Evolutionary conservation across 2,888 invertebrate genomes (phyloP), one percentile per base, ranked within the genome.

Genomic region (Drosophila mercatorum): DNA sequence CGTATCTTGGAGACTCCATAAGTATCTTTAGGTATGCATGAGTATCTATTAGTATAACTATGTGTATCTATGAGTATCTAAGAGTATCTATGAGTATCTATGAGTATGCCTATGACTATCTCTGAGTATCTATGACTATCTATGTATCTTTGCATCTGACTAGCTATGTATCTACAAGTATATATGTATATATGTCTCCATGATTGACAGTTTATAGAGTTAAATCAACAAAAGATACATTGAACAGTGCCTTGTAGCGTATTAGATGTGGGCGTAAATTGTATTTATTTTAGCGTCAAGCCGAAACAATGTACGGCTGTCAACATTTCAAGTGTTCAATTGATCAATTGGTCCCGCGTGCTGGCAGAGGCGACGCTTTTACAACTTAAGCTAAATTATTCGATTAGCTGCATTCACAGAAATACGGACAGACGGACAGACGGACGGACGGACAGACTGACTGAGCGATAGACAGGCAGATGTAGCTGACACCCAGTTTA

Each of bases 341-440:
- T 51, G 49, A 56, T 69, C 70, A 68, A 59, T 38, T 53, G 26
- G 26, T 43, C 56, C 46, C 55, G 34, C 47, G 53, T n/a, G 62
- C 73, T 57, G 56, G 22, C 22, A 55, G 31, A 58, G 46, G 36
- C 46, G 51, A 31, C 31, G 28, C 63, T 49, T 40, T 69, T 34
- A 70, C 65, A 70, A 71, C 63, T 70, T 62, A 71, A 87, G 74
- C 68, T 68, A 74, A 79, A 82, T 87, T 84, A 82, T 83, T 79
- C 80, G 83, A 83, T 83, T 83, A 84, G 80, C 68, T 58, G 65
- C 52, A 68, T 58, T 61, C 62, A 53, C 12, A 47, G n/a, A 22
- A n/a, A 36, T n/a, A 52, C 28, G 46, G n/a, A 6, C 5, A 4
- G 57, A 5, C 46, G 14, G 36, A 26, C 4, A 36, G 36, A 34